These are phyloP conservation scores for Tetramorium parvispinum DNA, from an alignment of 1,140 invertebrate genomes.

Conservation along the genomic window DNA sequence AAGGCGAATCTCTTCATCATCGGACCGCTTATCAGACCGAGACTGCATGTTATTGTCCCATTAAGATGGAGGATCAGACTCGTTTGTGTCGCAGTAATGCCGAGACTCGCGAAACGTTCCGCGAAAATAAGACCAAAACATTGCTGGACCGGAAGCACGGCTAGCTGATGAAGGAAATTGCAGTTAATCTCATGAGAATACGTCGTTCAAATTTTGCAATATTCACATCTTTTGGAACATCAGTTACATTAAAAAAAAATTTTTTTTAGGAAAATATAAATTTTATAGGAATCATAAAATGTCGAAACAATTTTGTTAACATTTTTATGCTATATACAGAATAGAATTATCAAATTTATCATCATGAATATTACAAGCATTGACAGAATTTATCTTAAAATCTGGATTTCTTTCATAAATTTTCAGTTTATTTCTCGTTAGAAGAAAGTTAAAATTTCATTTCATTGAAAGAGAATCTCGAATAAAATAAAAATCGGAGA, in stretches of 20 bases:
- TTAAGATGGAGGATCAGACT: slow-evolving; percentile 88
- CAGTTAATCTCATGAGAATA: neutral
- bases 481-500: neutral
- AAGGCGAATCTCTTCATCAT: slow-evolving; percentile 86
- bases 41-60: slow-evolving; percentile 85
- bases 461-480: neutral
- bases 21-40: slow-evolving; percentile 88
- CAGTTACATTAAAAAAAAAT: neutral
- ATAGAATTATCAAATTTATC: neutral
- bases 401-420: neutral
- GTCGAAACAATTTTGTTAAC: neutral
- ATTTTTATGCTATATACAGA: neutral
- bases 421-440: neutral
- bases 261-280: slow-evolving; percentile 1
- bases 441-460: neutral
- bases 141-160: slow-evolving; percentile 87
- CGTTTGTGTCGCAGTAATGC: slow-evolving; percentile 86
- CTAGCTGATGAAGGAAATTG: slow-evolving; percentile 82
- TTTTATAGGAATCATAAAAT: neutral
- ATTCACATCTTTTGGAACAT: neutral
- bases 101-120: slow-evolving; percentile 87
- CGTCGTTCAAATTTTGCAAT: neutral
- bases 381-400: neutral
- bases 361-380: neutral
- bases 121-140: slow-evolving; percentile 89